Base-by-base conservation (phyloP, 2,113 vertebrate species). In the Hydropotes inermis region DNA sequence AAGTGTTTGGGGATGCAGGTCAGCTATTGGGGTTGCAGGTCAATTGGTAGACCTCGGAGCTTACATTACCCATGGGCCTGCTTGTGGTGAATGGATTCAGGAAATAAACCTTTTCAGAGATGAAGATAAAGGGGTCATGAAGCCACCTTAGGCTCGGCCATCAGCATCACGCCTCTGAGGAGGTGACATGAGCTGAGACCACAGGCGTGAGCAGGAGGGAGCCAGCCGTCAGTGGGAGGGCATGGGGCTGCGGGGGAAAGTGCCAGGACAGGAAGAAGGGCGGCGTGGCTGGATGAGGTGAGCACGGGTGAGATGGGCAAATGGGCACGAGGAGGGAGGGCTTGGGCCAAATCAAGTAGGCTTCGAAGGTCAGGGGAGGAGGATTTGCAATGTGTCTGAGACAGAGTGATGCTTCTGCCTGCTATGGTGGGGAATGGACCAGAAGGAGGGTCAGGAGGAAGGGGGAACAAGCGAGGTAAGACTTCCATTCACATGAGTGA, bases 371-470 rank as follows among this genome's bases (percentile, higher is more conserved):
- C 2, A 1, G 43, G 39, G 36, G 5, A 67, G 36, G n/a, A 70
- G 60, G 4, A 11, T 91, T 45, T 70, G 50, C 10, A 10, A 23
- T 58, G 52, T 36, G 36, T n/a, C 0, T 4, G 43, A 39, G 45
- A 54, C 9, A 17, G 10, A 39, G 17, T 50, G n/a, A 2, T 11
- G 23, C 1, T 16, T 7, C 15, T 55, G 43, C 12, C 54, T 67
- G 27, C 52, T 4, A 3, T 17, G 1, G 9, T 2, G n/a, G 33
- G 28, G 30, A 39, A 14, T 12, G 3, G 28, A 55, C 55, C 39
- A 10, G 1, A 43, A 57, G 43, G 25, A n/a, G 64, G 5, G 10
- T 7, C 0, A 0, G 17, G 7, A 0, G 1, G n/a, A 50, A 54
- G 12, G 14, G 17, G 57, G 12, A 17, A 27, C n/a, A 3, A 52